Evolutionary conservation across 2,113 vertebrate genomes (phyloP).

Genomic region (Phasianus colchicus): DNA sequence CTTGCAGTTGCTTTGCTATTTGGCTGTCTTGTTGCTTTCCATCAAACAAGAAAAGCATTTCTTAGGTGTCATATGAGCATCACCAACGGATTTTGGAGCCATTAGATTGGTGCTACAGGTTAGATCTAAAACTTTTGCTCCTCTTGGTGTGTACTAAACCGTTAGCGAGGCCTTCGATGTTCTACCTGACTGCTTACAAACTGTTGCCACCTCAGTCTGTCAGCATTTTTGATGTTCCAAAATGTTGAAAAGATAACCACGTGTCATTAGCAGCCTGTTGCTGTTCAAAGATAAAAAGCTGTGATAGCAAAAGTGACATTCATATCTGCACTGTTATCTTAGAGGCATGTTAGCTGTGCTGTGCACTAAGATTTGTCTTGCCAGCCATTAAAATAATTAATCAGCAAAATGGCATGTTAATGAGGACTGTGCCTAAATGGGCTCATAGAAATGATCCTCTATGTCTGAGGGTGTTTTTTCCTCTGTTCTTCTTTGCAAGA

Average conservation of each 20-base stretch:
- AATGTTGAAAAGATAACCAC: conserved; percentile 47
- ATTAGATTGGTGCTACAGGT: background rate
- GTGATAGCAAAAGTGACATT: background rate
- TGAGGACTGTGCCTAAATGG: background rate
- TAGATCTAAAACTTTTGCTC: conserved; percentile 47
- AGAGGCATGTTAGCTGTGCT: background rate
- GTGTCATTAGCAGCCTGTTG: conserved; percentile 53
- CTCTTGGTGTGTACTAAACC: conserved; percentile 29
- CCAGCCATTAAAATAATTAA: conserved; percentile 22
- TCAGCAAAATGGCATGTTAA: background rate
- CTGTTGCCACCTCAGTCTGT: conserved; percentile 50
- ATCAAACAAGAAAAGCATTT: conserved; percentile 43
- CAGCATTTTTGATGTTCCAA: conserved; percentile 65
- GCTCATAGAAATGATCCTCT: background rate
- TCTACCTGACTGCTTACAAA: conserved; percentile 61
- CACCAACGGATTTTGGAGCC: conserved; percentile 44
- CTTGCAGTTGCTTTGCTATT: conserved; percentile 51
- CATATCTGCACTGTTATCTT: background rate
- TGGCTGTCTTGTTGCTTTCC: conserved; percentile 54
- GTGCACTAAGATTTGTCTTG: background rate
- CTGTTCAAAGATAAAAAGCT: conserved; percentile 44
- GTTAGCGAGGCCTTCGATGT: conserved; percentile 54
- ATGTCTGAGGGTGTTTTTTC: background rate
- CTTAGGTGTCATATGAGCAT: conserved; percentile 47
- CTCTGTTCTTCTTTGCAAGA: background rate